Evolutionary conservation across 2,888 invertebrate species (phyloP).

Genomic region (Agrotis exclamationis): DNA sequence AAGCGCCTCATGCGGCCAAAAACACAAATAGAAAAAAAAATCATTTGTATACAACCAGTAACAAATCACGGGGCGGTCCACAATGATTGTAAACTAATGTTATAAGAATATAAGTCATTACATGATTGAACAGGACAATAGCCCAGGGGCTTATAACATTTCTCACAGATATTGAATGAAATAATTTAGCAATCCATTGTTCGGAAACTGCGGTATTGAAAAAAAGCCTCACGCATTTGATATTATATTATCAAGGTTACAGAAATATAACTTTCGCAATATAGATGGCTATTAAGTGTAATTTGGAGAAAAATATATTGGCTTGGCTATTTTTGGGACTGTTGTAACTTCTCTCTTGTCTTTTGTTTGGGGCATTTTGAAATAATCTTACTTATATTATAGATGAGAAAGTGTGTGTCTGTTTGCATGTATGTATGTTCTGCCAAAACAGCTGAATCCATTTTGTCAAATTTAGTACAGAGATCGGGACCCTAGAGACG

Average conservation of each 20-base stretch:
- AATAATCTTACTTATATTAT: not conserved
- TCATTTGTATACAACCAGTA: not conserved
- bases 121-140: constrained; percentile 73
- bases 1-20: not conserved
- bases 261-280: constrained; percentile 49
- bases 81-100: constrained; percentile 40
- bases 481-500: too few relatives aligned
- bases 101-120: constrained; percentile 59
- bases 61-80: constrained; percentile 33
- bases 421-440: too few relatives aligned
- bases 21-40: constrained; percentile 5
- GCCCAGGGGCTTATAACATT: constrained; percentile 68
- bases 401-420: too few relatives aligned
- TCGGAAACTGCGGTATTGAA: constrained; percentile 65
- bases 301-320: constrained; percentile 1
- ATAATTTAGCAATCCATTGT: constrained; percentile 82
- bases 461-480: too few relatives aligned
- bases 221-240: constrained; percentile 49
- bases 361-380: not conserved
- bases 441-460: too few relatives aligned
- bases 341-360: constrained; percentile 1
- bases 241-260: constrained; percentile 59
- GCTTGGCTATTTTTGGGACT: not conserved
- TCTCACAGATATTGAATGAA: constrained; percentile 78
- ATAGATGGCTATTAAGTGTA: constrained; percentile 34